Conservation (phyloP, 2,113 vertebrate species). For the Pangasianodon gigas region DNA sequence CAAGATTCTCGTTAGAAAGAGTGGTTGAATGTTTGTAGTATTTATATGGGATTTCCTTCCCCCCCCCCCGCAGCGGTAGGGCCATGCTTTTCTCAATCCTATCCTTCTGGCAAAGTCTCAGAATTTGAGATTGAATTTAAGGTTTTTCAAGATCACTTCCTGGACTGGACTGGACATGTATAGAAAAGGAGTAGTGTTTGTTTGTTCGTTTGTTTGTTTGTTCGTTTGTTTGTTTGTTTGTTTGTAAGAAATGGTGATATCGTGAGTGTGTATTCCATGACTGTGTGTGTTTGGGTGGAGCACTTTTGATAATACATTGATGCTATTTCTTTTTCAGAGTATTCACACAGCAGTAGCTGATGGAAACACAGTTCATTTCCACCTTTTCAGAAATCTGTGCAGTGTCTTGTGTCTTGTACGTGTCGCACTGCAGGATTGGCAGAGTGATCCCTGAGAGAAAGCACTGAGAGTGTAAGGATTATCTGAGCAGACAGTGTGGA, state of each 20-base stretch:
- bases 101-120: no score
- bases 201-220: neutral
- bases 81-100: neutral
- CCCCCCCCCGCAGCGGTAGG: neutral
- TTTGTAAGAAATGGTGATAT: neutral
- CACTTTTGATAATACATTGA: neutral
- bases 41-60: neutral
- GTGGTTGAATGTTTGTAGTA: neutral
- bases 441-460: slow-evolving; percentile 64
- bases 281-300: neutral
- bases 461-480: slow-evolving; percentile 65
- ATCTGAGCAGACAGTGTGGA: slow-evolving; percentile 60
- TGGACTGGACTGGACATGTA: neutral
- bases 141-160: no score
- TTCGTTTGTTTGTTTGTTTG: neutral
- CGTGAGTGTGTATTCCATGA: neutral
- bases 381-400: neutral
- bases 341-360: neutral
- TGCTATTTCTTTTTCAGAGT: neutral
- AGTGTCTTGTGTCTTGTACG: neutral
- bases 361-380: neutral
- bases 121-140: no score
- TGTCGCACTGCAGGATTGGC: slow-evolving; percentile 34
- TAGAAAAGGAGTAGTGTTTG: neutral
- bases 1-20: neutral